Percentiles rank a stretch among this genome's conserved stretches.
These are phyloP conservation scores for Clepsis dumicolana DNA, from an alignment of 2,888 invertebrate species.

Conservation along the genomic window DNA sequence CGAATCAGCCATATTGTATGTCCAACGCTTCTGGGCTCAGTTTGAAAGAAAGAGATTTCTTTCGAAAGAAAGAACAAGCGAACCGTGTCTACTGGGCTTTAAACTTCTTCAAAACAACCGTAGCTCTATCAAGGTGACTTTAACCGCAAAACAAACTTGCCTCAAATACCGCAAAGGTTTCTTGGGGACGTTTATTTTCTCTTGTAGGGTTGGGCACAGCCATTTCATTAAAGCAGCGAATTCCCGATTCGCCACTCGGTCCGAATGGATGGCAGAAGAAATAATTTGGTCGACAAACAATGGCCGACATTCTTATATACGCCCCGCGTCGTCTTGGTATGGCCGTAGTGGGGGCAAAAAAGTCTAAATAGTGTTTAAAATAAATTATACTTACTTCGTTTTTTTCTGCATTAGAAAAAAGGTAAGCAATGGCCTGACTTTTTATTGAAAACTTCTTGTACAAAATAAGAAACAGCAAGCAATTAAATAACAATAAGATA, in stretches of 20 bases:
- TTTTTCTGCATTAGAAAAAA: neutral
- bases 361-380: neutral
- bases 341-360: slow-evolving; percentile 26
- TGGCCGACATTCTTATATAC: slow-evolving; percentile 32
- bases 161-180: slow-evolving; percentile 31
- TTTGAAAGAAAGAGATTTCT: too few species aligned
- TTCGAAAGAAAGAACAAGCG: neutral
- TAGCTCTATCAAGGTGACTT: neutral
- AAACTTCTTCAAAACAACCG: neutral
- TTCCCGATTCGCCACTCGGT: slow-evolving; percentile 34
- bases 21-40: too few species aligned
- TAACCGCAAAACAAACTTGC: slow-evolving; percentile 26
- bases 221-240: slow-evolving; percentile 32
- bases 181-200: slow-evolving; percentile 27
- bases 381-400: neutral
- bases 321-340: neutral
- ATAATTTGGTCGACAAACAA: slow-evolving; percentile 41
- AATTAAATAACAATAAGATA: too few species aligned
- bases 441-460: too few species aligned
- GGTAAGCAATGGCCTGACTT: too few species aligned
- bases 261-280: slow-evolving; percentile 26
- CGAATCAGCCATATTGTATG: too few species aligned
- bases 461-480: too few species aligned
- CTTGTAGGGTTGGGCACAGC: slow-evolving; percentile 2
- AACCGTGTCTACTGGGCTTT: neutral